phyloP scores from a whole-genome alignment of 2,888 invertebrate species.

The Tridacna crocea region DNA sequence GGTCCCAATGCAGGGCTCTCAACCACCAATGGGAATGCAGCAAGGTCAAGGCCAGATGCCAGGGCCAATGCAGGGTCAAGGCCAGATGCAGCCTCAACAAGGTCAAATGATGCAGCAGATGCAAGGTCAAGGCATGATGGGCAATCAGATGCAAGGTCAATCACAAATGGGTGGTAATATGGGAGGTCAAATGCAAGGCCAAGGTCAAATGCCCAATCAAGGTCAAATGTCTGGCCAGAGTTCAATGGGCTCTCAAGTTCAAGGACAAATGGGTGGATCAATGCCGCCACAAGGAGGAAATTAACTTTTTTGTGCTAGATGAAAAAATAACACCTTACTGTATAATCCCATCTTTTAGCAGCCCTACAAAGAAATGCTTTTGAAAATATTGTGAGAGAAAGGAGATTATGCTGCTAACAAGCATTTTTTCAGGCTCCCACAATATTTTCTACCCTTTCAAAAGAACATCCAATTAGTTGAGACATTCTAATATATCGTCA shows the following conservation, averaged over 20 bases:
- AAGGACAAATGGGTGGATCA: slow-evolving; percentile 21
- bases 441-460: no score
- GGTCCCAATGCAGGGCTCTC: slow-evolving; percentile 41
- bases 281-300: slow-evolving; percentile 16
- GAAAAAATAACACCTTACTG: background rate
- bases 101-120: slow-evolving; percentile 53
- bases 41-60: slow-evolving; percentile 55
- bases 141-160: slow-evolving; percentile 59
- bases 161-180: slow-evolving; percentile 58
- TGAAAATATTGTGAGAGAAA: background rate
- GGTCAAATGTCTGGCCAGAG: slow-evolving; percentile 37
- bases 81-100: slow-evolving; percentile 43
- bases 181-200: slow-evolving; percentile 57
- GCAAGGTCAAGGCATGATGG: slow-evolving; percentile 52
- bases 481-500: no score
- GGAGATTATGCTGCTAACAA: no score
- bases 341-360: no score
- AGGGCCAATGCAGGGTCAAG: slow-evolving; percentile 3
- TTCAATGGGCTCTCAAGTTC: slow-evolving; percentile 12
- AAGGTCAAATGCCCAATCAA: slow-evolving; percentile 57
- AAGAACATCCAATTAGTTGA: no score
- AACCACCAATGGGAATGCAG: slow-evolving; percentile 52
- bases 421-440: no score
- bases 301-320: background rate
- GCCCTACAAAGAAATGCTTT: background rate